Base-by-base conservation (phyloP, 1,140 invertebrate species). In the Copidosoma floridanum region DNA sequence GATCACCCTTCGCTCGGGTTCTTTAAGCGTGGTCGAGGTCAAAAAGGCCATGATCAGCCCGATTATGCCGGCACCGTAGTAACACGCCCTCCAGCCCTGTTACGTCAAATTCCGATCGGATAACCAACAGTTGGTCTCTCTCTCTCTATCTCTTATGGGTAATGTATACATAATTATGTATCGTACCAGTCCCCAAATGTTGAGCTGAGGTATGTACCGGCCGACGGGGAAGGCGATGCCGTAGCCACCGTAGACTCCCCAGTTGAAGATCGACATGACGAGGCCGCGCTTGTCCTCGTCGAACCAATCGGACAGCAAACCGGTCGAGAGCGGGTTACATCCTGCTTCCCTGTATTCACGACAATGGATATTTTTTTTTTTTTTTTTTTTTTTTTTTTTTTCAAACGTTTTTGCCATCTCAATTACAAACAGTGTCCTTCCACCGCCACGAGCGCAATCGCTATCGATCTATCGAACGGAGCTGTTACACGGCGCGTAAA, bases 221-320 rank as follows among this genome's bases (percentile, higher is more conserved):
- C 94, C 94, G 18, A 96, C 86, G 0, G 93, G 93, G 73, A 95
- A 97, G 10, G 93, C 92, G 44, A 96, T 88, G 38, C 93, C 93
- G 65, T 95, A 97, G 11, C 94, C 94, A 20, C 93, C 91, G 71
- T 97, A 97, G 63, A 97, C 96, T 29, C 94, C 94, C 93, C 93
- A 96, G 77, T 96, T 96, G 80, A 96, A 96, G 53, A 97, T 88
- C 1, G 94, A 93, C 82, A 97, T 87, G 1, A 95, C 94, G 12
- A 95, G 78, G 8, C 90, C 94, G 62, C 93, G 84, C 64, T 92
- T 88, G 53, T 89, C 83, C 74, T 92, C 89, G 0, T 86, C 84
- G 68, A 94, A 94, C 66, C 93, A 85, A 71, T 96, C 93, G 0
- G 92, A 90, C 14, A 97, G 83, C 41, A 97, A 87, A 51, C 83